These are phyloP conservation scores for Drosophila emarginata DNA, from an alignment of 2,888 invertebrate genomes.

Conservation along the genomic window DNA sequence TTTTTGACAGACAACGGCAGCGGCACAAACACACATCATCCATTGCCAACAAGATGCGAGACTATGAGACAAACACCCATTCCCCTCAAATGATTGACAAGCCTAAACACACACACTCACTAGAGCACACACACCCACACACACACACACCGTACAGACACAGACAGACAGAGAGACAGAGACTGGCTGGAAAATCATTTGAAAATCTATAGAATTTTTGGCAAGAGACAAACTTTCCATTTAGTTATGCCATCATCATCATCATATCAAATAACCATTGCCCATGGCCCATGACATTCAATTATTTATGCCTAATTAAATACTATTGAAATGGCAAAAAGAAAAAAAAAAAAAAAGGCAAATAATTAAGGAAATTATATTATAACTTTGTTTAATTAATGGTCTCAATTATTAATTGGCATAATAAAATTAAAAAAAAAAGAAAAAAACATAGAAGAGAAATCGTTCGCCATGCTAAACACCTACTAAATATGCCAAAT, in stretches of 20 bases:
- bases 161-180: neutral
- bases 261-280: neutral
- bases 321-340: conserved; percentile 34
- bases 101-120: conserved; percentile 33
- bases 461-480: conserved; percentile 37
- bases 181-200: neutral
- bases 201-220: conserved; percentile 3
- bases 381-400: conserved; percentile 26
- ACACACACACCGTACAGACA: neutral
- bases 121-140: neutral
- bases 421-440: conserved; percentile 32
- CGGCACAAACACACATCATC: conserved; percentile 41
- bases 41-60: conserved; percentile 37
- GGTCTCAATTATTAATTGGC: conserved; percentile 59
- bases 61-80: conserved; percentile 45
- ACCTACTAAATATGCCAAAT: conserved; percentile 48
- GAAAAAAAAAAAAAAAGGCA: too few relatives aligned
- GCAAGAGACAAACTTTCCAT: conserved; percentile 16
- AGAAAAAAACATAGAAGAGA: conserved; percentile 7
- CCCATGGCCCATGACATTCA: conserved; percentile 19
- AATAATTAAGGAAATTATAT: neutral
- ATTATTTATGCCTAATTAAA: conserved; percentile 57
- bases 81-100: conserved; percentile 55
- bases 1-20: conserved; percentile 62
- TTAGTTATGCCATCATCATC: too few relatives aligned